Percentiles rank a stretch among this genome's conserved stretches.
phyloP scores from a whole-genome alignment of 2,888 invertebrate genomes.

The Patella depressa region DNA sequence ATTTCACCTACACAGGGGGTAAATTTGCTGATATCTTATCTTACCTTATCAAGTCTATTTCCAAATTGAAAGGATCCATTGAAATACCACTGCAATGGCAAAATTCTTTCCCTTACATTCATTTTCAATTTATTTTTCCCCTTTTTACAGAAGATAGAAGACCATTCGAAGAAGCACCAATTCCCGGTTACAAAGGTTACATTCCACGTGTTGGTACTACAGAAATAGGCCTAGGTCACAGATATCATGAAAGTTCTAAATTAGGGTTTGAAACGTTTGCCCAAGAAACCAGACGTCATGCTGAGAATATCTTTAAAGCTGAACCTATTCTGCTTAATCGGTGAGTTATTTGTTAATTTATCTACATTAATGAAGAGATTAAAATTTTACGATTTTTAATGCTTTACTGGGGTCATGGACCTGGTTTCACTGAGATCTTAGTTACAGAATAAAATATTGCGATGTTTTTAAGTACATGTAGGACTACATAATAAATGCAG shows the following conservation, averaged over 20 bases:
- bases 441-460: too few relatives aligned
- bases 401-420: too few relatives aligned
- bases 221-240: slow-evolving; percentile 67
- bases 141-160: slow-evolving; percentile 59
- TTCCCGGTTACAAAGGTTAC: slow-evolving; percentile 70
- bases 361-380: too few relatives aligned
- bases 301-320: slow-evolving; percentile 21
- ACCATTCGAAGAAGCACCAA: slow-evolving; percentile 65
- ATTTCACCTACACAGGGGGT: too few relatives aligned
- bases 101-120: background rate
- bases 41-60: too few relatives aligned
- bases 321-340: background rate
- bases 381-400: too few relatives aligned
- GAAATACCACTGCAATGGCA: background rate
- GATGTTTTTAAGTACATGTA: too few relatives aligned
- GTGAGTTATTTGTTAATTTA: background rate
- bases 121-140: background rate
- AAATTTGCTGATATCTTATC: too few relatives aligned
- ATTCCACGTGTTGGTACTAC: slow-evolving; percentile 69
- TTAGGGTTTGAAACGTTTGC: slow-evolving; percentile 66
- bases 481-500: too few relatives aligned
- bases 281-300: slow-evolving; percentile 51
- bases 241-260: slow-evolving; percentile 65
- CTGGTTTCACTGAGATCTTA: too few relatives aligned
- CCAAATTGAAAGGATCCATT: too few relatives aligned